Evolutionary conservation across 2,888 invertebrate genomes (phyloP), one percentile per base, ranked within the genome.

Genomic region (Rhagonycha fulva): DNA sequence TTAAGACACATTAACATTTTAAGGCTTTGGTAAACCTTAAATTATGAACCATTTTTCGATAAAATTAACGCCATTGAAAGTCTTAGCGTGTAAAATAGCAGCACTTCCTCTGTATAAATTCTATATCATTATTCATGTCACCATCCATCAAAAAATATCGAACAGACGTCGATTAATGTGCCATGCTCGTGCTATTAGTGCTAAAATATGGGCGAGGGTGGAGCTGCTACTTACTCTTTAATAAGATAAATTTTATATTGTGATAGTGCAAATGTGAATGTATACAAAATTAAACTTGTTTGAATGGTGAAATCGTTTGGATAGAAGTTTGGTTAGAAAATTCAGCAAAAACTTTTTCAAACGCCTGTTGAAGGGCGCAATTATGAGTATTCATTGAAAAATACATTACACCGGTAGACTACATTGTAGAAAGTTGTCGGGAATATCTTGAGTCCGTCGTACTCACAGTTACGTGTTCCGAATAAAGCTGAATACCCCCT

Each of bases 121-220:
- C 80, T 83, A 83, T 80, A 83, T 85, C 84, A 84, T 85, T 85
- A 85, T 85, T 84, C 83, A 84, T 83, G 84, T 84, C 85, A 82
- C 82, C 84, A 84, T 85, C 84, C 84, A 85, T 85, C 85, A 85
- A 83, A 82, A 82, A 83, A 83, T 81, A 83, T 83, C 82, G 82
- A 84, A 83, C 80, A 79, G 80, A 82, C 81, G 82, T 83, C 84
- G 84, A 84, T 84, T 83, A 82, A 80, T 80, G 76, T 80, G 80
- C 80, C 80, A 79, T 78, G 75, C 76, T 79, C 74, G 63, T 62
- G 83, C 82, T 82, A 84, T 83, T 83, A 84, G 81, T 78, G 76
- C 76, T 82, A 80, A 83, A 67, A 70, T 73, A 70, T 66, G 72
- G 72, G 66, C 47, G 71, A 70, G 70, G 76, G 76, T 76, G 76